Base-by-base conservation (phyloP, 2,888 invertebrate species). In the Platerodrilus igneus region DNA sequence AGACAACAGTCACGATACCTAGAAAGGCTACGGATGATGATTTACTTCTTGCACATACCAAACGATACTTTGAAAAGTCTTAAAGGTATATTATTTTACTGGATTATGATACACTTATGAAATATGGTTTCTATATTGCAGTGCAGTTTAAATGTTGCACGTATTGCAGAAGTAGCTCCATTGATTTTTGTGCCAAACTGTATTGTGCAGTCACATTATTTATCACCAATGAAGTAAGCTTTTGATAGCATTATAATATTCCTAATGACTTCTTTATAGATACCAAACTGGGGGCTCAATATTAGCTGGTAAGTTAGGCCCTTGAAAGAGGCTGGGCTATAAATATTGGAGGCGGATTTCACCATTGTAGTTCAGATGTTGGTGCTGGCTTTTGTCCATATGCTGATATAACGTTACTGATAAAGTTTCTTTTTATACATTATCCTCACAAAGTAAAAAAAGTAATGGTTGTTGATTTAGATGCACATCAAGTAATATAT, bases 371-470 rank as follows among this genome's bases (percentile, higher is more conserved):
- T 47, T 73, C 77, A 0, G 71, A 76, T 37, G 70, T 70, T 38
- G 92, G 91, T 2, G 89, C 85, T 0, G 92, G 93, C 0, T 93
- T 93, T 70, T 93, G 92, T 67, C 81, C 85, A 0, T 93, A 92
- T 61, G 92, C 92, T 0, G 91, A 91, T 60, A 90, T 93, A 30
- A 86, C 89, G 0, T 69, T 93, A 50, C 70, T 88, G 6, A 75
- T 92, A 26, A 72, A 76, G 39, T 81, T 81, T 59, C 67, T 89
- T 7, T 74, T 86, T 47, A 66, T 72, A 13, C 63, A 70, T 47
- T 71, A 75, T 38, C 61, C 72, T 2, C 61, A 64, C 26, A 58
- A 63, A 30, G 74, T 85, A 17, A 75, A 78, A 64, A 85, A 74
- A 22, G 78, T 81, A 2, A 86, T 93, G 86, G 90, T 93, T 56